phyloP scores from a whole-genome alignment of 2,797 vertebrate species.

The Chelidonichthys spinosus region DNA sequence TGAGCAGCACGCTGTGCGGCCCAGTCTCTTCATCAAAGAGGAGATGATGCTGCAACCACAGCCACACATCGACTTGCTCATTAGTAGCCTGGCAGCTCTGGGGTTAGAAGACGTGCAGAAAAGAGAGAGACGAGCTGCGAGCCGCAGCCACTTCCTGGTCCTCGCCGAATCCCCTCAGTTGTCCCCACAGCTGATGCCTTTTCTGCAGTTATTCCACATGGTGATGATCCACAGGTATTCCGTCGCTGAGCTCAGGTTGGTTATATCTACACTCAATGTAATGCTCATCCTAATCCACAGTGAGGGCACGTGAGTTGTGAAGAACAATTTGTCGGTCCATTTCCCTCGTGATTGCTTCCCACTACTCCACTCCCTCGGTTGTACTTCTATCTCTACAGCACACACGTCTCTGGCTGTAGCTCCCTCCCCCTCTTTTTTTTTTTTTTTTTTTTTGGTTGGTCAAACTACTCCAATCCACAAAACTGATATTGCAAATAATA shows the following conservation, averaged over 20 bases:
- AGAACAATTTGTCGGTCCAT: constrained; percentile 72
- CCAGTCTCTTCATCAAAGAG: constrained; percentile 99
- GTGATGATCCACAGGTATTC: constrained; percentile 74
- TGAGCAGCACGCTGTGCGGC: constrained; percentile 96
- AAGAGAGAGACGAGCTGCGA: constrained; percentile 15
- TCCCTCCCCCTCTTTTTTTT: constrained; percentile 1
- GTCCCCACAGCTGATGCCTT: constrained; percentile 42
- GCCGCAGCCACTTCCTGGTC: constrained; percentile 55
- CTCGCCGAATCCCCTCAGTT: constrained; percentile 35
- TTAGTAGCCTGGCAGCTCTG: constrained; percentile 81
- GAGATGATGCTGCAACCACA: constrained; percentile 99
- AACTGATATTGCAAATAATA: constrained; percentile 51
- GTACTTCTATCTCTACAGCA: constrained; percentile 56
- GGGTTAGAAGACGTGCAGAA: constrained; percentile 28
- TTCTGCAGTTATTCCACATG: constrained; percentile 72
- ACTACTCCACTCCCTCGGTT: constrained; percentile 64
- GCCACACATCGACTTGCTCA: constrained; percentile 98
- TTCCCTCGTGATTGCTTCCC: constrained; percentile 74
- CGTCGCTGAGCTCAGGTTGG: constrained; percentile 19
- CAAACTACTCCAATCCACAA: constrained; percentile 56
- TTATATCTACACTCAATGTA: constrained; percentile 23
- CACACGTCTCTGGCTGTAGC: constrained; percentile 59
- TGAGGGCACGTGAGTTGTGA: constrained; percentile 50
- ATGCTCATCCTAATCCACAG: constrained; percentile 66
- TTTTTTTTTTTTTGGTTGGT: not conserved